Percentiles rank a stretch among this genome's conserved stretches.
phyloP scores from a whole-genome alignment of 1,140 invertebrate species.

The Idris sp. region DNA sequence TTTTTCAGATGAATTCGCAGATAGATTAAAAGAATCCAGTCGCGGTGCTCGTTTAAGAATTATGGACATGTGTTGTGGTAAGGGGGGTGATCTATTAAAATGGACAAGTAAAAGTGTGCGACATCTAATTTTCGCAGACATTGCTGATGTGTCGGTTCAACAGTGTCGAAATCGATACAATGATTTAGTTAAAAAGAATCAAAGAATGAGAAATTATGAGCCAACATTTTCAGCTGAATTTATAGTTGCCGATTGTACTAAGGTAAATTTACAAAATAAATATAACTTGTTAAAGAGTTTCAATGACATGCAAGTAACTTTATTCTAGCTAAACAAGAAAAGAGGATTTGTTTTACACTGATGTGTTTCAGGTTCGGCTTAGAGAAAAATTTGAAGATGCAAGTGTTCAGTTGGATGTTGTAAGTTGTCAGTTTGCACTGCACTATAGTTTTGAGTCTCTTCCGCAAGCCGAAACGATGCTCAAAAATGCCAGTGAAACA shows the following conservation, averaged over 20 bases:
- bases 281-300: too few species aligned
- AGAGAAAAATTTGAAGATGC: slow-evolving; percentile 85
- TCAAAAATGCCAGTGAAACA: slow-evolving; percentile 94
- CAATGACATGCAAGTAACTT: too few species aligned
- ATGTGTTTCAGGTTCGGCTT: slow-evolving; percentile 81
- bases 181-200: slow-evolving; percentile 69
- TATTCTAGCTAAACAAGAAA: too few species aligned
- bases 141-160: slow-evolving; percentile 93
- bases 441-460: slow-evolving; percentile 97
- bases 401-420: slow-evolving; percentile 89
- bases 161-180: slow-evolving; percentile 88
- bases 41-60: slow-evolving; percentile 81
- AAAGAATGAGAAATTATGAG: slow-evolving; percentile 66
- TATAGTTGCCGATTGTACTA: slow-evolving; percentile 93
- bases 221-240: slow-evolving; percentile 91
- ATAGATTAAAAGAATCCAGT: slow-evolving; percentile 81
- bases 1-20: slow-evolving; percentile 81
- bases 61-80: slow-evolving; percentile 91
- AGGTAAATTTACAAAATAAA: too few species aligned
- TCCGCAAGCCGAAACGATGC: slow-evolving; percentile 93
- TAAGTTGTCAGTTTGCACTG: slow-evolving; percentile 98
- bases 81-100: slow-evolving; percentile 97
- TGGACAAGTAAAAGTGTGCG: slow-evolving; percentile 92
- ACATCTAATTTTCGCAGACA: slow-evolving; percentile 96
- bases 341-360: slow-evolving; percentile 62